Evolutionary conservation across 2,888 invertebrate species (phyloP), one percentile per base, ranked within the genome.

Genomic region (Blastobasis lacticolella): DNA sequence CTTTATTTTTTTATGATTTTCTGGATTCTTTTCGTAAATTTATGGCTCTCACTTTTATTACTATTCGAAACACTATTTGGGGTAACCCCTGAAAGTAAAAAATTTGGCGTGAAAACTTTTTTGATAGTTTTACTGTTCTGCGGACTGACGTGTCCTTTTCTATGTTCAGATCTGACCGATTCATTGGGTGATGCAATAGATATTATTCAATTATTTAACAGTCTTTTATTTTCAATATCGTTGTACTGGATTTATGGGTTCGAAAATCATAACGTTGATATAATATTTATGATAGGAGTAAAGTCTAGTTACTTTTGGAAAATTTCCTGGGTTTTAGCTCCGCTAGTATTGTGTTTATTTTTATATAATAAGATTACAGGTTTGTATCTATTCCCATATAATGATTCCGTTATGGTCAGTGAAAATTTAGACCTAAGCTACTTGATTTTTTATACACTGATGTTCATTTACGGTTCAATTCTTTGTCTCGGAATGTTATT

Each of bases 211-310:
- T 54, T 78, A 42, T 52, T 69, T 45, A 81, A 74, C 53, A 72
- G 66, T 52, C 67, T 83, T 36, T 57, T 81, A 8, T 72, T 84
- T 56, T 81, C 87, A 6, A 49, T 83, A 9, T 66, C 78, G 37
- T 55, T 85, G 40, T 87, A 86, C 64, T 87, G 85, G 85, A 59
- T 80, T 50, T 87, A 87, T 57, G 84, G 84, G 5, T 74, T 72
- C 38, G 66, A 71, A 41, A 78, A 76, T 37, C 86, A 86, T 49
- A 81, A 71, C 41, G 67, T 81, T 10, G 87, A 87, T 54, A 86
- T 87, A 44, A 77, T 76, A 55, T 87, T 86, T 52, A 87, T 87
- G 87, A 81, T 86, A 58, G 87, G 87, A 4, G 72, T 87, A 9
- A 87, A 84, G 62, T 69, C 83, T 0, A 82, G 75, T 51, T 74